Evolutionary conservation across 1,140 invertebrate genomes (phyloP).

Genomic region (Laupala kohalensis): DNA sequence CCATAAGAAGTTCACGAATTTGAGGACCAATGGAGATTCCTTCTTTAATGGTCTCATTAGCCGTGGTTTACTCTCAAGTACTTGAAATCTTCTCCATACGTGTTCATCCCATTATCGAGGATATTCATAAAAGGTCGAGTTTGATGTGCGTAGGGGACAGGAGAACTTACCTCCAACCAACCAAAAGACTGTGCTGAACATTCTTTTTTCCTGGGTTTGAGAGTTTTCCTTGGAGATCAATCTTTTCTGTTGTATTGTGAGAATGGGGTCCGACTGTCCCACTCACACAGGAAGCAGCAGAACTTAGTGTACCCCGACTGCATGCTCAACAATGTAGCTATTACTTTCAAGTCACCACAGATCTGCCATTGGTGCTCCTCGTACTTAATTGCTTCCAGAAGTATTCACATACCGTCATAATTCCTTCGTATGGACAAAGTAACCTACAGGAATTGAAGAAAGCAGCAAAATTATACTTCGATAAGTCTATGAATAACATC

Average conservation of each 20-base stretch:
- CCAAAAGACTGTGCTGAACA: conserved; percentile 18
- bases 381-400: too few relatives aligned
- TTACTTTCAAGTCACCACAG: conserved; percentile 23
- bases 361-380: conserved; percentile 15
- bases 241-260: conserved; percentile 18
- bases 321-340: conserved; percentile 20
- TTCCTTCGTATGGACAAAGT: too few relatives aligned
- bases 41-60: conserved; percentile 19
- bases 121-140: conserved; percentile 25
- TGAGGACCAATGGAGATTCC: conserved; percentile 21
- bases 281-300: conserved; percentile 24
- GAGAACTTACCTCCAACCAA: conserved; percentile 19
- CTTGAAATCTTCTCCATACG: conserved; percentile 16
- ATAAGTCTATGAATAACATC: too few relatives aligned
- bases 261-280: conserved; percentile 21
- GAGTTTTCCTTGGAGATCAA: conserved; percentile 16
- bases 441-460: too few relatives aligned
- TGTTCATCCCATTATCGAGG: conserved; percentile 24
- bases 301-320: conserved; percentile 27
- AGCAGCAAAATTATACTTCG: too few relatives aligned
- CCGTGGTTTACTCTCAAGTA: conserved; percentile 15
- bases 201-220: conserved; percentile 20
- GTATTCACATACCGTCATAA: too few relatives aligned
- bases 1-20: conserved; percentile 18
- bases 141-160: conserved; percentile 27